phyloP scores from a whole-genome alignment of 2,888 invertebrate species.

The Ectemnius cavifrons region DNA sequence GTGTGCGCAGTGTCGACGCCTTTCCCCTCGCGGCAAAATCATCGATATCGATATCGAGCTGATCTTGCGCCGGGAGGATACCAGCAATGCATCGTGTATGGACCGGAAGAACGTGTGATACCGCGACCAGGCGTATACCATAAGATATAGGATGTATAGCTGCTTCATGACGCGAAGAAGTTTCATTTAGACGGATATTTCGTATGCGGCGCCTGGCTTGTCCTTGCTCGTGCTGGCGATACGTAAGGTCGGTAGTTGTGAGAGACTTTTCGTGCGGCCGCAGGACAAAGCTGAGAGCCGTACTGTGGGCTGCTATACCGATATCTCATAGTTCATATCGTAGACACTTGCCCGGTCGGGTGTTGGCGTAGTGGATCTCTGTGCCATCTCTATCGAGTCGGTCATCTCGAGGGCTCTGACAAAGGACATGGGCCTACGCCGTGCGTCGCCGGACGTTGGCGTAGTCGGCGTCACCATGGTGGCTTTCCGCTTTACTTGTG shows the following conservation, averaged over 20 bases:
- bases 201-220: conserved; percentile 54
- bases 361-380: conserved; percentile 81
- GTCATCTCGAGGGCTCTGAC: conserved; percentile 94
- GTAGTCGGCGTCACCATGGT: conserved; percentile 71
- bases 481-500: conserved; percentile 69
- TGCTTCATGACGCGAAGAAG: conserved; percentile 27
- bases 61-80: conserved; percentile 21
- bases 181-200: conserved; percentile 64
- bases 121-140: conserved; percentile 34
- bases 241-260: conserved; percentile 55
- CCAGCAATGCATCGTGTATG: conserved; percentile 20
- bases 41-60: conserved; percentile 3
- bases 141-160: conserved; percentile 32
- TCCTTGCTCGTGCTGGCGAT: conserved; percentile 51
- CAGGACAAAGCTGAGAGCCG: conserved; percentile 69
- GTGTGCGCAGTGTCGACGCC: conserved; percentile 3
- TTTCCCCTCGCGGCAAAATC: conserved; percentile 10
- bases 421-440: conserved; percentile 90
- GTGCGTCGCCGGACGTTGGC: conserved; percentile 76
- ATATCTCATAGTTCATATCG: conserved; percentile 97
- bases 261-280: conserved; percentile 71
- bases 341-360: conserved; percentile 94
- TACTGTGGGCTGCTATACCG: conserved; percentile 85
- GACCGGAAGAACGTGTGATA: conserved; percentile 44
- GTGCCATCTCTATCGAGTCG: conserved; percentile 89